Conservation (phyloP, 2,113 vertebrate genomes). For the Pelecanoides urinatrix region DNA sequence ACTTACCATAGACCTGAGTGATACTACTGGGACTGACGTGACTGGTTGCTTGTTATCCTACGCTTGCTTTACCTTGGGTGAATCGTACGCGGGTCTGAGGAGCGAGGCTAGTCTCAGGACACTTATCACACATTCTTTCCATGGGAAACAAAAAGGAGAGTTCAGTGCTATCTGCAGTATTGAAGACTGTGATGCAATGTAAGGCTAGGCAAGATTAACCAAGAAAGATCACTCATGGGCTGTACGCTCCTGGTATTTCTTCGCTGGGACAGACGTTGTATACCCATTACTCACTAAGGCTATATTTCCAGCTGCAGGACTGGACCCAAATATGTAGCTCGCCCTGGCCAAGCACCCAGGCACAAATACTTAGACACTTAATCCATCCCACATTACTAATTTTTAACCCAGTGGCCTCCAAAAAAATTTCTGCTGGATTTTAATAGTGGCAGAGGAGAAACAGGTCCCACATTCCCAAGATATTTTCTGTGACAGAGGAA, state of each 20-base stretch:
- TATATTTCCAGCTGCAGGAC: neutral
- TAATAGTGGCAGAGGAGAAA: neutral
- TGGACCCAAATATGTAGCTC: neutral
- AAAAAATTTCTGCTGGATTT: neutral
- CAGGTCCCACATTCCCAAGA: neutral
- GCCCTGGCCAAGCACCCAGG: neutral
- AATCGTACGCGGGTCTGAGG: neutral
- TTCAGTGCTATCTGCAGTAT: constrained; percentile 21
- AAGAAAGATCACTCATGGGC: neutral
- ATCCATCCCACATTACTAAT: neutral
- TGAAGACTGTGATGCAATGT: neutral
- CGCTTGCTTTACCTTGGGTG: neutral
- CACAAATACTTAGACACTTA: neutral
- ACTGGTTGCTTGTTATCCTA: neutral
- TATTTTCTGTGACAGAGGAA: neutral
- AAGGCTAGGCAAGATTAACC: neutral
- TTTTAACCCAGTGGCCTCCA: neutral
- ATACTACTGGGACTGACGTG: neutral
- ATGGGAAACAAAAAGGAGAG: neutral
- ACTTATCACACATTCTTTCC: neutral
- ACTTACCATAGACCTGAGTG: neutral
- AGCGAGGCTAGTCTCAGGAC: neutral
- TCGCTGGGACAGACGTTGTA: neutral
- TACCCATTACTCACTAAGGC: neutral
- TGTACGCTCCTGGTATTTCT: neutral